These are phyloP conservation scores for Phenganax stokvisi DNA, from an alignment of 92 coral and sea anemone species.

Conservation along the genomic window DNA sequence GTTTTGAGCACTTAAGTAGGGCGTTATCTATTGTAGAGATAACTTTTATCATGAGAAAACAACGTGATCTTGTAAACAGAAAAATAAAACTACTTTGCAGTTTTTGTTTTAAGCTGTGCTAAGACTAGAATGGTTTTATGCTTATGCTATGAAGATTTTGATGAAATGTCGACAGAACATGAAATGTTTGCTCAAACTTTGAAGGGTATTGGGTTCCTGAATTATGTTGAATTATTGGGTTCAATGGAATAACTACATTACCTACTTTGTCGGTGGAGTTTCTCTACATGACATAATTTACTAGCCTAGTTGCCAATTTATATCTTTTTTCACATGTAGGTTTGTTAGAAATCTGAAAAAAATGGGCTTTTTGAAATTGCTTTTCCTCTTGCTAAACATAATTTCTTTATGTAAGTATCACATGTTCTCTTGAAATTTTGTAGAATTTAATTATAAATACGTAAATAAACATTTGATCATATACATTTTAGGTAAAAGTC, in stretches of 20 bases:
- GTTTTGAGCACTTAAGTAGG: background rate
- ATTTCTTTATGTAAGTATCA: constrained; percentile 20
- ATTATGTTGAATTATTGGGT: too few species aligned
- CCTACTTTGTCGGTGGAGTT: background rate
- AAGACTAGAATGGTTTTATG: background rate
- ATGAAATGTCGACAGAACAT: background rate
- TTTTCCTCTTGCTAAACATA: background rate
- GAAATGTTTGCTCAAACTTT: background rate
- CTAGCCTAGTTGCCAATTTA: background rate
- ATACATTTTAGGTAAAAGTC: background rate
- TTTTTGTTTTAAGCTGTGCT: background rate
- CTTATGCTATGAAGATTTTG: background rate
- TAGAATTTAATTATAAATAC: background rate
- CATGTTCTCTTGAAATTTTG: background rate
- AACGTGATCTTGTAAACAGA: background rate
- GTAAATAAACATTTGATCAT: background rate
- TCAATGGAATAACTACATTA: background rate
- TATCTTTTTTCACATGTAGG: background rate
- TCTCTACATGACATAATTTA: background rate
- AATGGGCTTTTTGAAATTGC: constrained; percentile 11
- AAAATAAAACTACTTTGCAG: background rate
- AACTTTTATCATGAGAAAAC: background rate
- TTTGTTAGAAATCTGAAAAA: background rate
- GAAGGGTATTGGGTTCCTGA: too few species aligned
- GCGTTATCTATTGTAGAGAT: background rate